Evolutionary conservation across 2,797 vertebrate genomes (phyloP), one percentile per base, ranked within the genome.

Genomic region (Acanthurus tractus): DNA sequence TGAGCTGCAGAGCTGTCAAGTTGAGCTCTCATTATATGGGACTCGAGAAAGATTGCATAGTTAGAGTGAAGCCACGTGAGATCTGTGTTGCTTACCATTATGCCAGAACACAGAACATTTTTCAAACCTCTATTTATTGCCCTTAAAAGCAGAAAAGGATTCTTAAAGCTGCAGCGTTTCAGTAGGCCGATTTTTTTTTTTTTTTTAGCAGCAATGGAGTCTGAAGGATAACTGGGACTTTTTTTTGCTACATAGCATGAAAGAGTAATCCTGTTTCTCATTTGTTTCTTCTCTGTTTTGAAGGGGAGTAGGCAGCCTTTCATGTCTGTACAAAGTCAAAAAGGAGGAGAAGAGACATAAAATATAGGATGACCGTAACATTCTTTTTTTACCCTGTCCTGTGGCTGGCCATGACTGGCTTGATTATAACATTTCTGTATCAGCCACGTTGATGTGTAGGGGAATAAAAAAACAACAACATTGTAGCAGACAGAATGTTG

Each of bases 41-140:
- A 34, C 63, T 14, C 0, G 11, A 61, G 36, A 64, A 17, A 36
- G 48, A 64, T 66, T 3, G 29, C 65, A 29, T 58, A 57, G 64
- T 36, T 42, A 65, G 50, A 82, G 9, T 25, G 42, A 49, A 65
- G 38, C 69, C 65, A 46, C 57, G 34, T 25, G 57, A 81, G 74
- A 70, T 72, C 55, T 34, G 36, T 56, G 49, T 70, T 70, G 57
- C 71, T 65, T 45, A 55, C 52, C 63, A 49, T 79, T 36, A 34
- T 59, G 68, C 70, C 70, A 76, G 52, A 77, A 70, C 55, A 61
- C 34, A 69, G 74, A 78, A 73, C 78, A 74, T 54, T 65, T 76
- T 81, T 78, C 38, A 44, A 55, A 12, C 18, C 68, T 14, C 53
- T 58, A 73, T 62, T 38, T 76, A 29, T 67, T 5, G 5, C 23